Percentiles rank a stretch among this genome's conserved stretches.
Conservation (phyloP, 1,140 invertebrate genomes). For the Centruroides vittatus region DNA sequence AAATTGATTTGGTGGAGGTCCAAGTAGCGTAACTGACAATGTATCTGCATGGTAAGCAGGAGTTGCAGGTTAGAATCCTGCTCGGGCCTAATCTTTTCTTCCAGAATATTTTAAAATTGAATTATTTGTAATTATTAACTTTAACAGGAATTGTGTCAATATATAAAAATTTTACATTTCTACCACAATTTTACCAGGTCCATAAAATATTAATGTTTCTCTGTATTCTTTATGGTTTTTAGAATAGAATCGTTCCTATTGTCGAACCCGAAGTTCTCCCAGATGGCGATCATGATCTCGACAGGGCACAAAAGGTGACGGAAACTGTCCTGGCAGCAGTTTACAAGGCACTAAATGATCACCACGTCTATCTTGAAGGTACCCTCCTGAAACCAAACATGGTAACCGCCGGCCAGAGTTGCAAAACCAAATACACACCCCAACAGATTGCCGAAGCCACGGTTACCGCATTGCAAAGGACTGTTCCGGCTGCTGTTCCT, state of each 20-base stretch:
- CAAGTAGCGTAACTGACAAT: background rate
- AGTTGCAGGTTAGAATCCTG: too few species aligned
- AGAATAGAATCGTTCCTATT: conserved; percentile 71
- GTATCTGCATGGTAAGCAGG: too few species aligned
- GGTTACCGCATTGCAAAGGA: conserved; percentile 73
- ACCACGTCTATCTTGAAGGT: conserved; percentile 94
- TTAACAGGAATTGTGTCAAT: background rate
- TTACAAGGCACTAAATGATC: conserved; percentile 93
- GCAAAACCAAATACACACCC: conserved; percentile 46
- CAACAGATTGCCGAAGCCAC: conserved; percentile 66
- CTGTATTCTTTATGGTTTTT: background rate
- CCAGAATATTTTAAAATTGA: background rate
- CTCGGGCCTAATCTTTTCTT: too few species aligned
- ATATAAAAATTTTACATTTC: background rate
- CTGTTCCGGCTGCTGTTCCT: conserved; percentile 81
- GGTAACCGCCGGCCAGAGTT: conserved; percentile 78
- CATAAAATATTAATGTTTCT: background rate
- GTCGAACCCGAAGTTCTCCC: conserved; percentile 86
- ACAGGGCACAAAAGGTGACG: conserved; percentile 85
- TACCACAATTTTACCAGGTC: background rate
- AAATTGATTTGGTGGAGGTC: background rate
- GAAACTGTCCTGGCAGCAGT: conserved; percentile 88
- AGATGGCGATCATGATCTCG: conserved; percentile 84
- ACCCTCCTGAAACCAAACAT: conserved; percentile 98
- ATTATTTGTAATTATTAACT: background rate